A percentile compares a stretch with the other conserved stretches of the same genome.
Conservation (phyloP, 2,888 invertebrate species). For the Muscina levida region DNA sequence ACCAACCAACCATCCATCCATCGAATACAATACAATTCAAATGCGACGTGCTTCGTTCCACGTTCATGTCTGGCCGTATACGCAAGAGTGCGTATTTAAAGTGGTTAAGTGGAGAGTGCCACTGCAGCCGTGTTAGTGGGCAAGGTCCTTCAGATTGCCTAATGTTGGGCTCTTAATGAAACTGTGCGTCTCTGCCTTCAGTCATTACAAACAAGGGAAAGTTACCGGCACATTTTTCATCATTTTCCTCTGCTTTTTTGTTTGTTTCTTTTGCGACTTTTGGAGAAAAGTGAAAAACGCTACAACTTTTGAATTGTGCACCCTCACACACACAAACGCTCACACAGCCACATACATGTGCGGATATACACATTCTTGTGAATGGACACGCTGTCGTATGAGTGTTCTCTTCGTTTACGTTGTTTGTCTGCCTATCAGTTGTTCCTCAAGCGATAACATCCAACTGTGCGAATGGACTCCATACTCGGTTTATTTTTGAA, state of each 20-base stretch:
- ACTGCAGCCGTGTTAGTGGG: not conserved
- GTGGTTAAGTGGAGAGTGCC: not conserved
- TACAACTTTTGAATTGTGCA: slow-evolving; percentile 28
- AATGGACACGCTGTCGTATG: slow-evolving; percentile 56
- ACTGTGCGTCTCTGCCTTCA: not conserved
- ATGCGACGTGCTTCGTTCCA: slow-evolving; percentile 21
- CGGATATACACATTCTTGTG: slow-evolving; percentile 22
- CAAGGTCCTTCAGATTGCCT: slow-evolving; percentile 11
- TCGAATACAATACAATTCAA: slow-evolving; percentile 13
- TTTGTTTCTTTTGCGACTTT: slow-evolving; percentile 17
- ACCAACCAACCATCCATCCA: slow-evolving; percentile 44
- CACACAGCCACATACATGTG: slow-evolving; percentile 12
- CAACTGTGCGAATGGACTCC: slow-evolving; percentile 21
- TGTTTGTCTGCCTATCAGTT: slow-evolving; percentile 50
- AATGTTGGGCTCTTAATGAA: slow-evolving; percentile 20
- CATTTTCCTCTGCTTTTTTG: not conserved
- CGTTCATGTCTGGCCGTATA: slow-evolving; percentile 22
- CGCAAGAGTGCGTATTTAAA: slow-evolving; percentile 34
- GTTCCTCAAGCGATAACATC: slow-evolving; percentile 37
- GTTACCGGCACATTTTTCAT: slow-evolving; percentile 5
- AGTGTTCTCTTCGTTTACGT: slow-evolving; percentile 41
- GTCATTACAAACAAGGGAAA: slow-evolving; percentile 26
- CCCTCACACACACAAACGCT: not conserved
- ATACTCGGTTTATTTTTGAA: not conserved
- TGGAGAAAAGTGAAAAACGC: slow-evolving; percentile 43